Evolutionary conservation across 2,797 vertebrate species (phyloP), one percentile per base, ranked within the genome.

Genomic region (Onychomys arenicola): DNA sequence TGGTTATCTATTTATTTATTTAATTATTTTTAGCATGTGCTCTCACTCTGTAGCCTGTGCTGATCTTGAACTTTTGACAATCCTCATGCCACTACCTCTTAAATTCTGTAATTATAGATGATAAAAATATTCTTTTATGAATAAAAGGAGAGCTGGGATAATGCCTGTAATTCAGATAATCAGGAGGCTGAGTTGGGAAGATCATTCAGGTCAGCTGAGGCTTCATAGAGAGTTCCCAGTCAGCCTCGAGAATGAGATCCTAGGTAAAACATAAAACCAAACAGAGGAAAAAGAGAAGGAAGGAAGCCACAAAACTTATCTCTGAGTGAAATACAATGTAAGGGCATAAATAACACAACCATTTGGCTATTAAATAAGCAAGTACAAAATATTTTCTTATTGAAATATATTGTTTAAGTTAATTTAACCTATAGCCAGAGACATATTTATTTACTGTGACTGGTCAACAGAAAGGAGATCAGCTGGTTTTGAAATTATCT

Each of bases 331-430:
- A 21, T 78, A 2, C 65, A 34, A 59, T 73, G 93, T 78, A 75
- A 29, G 55, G 93, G 69, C 25, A 7, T 23, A 83, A 59, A 59
- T 71, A 61, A 46, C 3, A n/a, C 1, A 2, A 8, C 80, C 85
- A 19, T 65, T 85, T 97, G 96, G 86, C 95, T 96, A 43, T 88
- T 96, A 57, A 95, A 95, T 96, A 91, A 96, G 57, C 52, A 97
- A 95, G 94, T 93, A 49, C 34, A 95, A 96, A 95, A 92, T 71
- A 83, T 95, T 97, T 98, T 69, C 83, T 84, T 92, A 89, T 85
- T 96, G 32, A 55, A 73, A 97, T 94, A 81, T 95, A 69, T 95
- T 98, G 78, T 14, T 96, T 85, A 76, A 95, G 86, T 90, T 98
- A 94, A 78, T 9, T 13, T 96, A 97, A 96, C 89, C 32, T 96